Evolutionary conservation across 2,888 invertebrate species (phyloP).

Genomic region (Drosophila barbarae): DNA sequence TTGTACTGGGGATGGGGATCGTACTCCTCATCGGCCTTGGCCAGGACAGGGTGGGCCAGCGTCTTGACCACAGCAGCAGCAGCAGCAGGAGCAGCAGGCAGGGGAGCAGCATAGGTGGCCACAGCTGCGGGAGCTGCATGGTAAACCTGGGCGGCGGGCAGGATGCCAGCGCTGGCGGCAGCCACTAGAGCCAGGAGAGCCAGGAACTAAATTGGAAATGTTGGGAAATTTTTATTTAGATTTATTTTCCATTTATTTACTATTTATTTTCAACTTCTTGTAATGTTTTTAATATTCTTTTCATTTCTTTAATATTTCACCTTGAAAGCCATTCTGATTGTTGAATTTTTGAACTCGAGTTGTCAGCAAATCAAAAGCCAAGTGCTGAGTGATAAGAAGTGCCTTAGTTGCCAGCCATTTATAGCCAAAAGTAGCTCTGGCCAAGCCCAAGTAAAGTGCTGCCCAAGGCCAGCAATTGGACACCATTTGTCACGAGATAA

Average conservation of each 20-base stretch:
- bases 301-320: slow-evolving; percentile 22
- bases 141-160: slow-evolving; percentile 52
- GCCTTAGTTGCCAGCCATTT: slow-evolving; percentile 41
- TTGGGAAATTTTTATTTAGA: background rate
- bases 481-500: background rate
- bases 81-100: slow-evolving; percentile 1
- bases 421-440: slow-evolving; percentile 38
- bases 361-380: slow-evolving; percentile 45
- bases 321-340: slow-evolving; percentile 74
- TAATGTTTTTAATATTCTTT: background rate
- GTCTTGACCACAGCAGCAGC: slow-evolving; percentile 35
- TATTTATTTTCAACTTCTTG: background rate
- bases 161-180: slow-evolving; percentile 64
- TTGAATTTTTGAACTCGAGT: slow-evolving; percentile 37
- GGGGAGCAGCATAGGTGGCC: slow-evolving; percentile 45
- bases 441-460: slow-evolving; percentile 1
- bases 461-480: slow-evolving; percentile 14
- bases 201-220: slow-evolving; percentile 51
- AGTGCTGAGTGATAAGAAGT: slow-evolving; percentile 61
- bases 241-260: too few species aligned
- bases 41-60: slow-evolving; percentile 61
- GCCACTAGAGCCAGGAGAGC: slow-evolving; percentile 65
- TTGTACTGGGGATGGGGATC: slow-evolving; percentile 78
- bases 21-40: slow-evolving; percentile 69
- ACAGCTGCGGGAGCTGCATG: slow-evolving; percentile 36